phyloP scores from a whole-genome alignment of 2,113 vertebrate genomes.

The Crotalus tigris region DNA sequence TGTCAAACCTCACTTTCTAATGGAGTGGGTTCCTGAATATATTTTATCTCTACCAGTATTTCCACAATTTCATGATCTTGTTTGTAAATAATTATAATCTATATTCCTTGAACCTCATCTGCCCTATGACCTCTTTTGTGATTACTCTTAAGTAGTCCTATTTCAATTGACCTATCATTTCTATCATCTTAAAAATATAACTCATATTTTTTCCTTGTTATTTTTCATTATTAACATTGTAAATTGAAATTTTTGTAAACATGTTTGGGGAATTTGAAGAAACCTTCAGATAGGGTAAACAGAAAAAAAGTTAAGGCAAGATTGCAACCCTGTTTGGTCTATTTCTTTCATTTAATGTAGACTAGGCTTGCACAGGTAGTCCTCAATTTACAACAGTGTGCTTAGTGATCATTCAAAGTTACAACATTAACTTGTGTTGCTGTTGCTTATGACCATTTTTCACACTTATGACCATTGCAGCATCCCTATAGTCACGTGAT shows the following conservation, averaged over 20 bases:
- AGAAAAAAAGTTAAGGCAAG: background rate
- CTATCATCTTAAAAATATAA: background rate
- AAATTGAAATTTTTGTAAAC: conserved; percentile 41
- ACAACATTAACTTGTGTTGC: no score
- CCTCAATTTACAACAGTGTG: no score
- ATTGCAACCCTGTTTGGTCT: conserved; percentile 12
- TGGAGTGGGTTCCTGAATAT: background rate
- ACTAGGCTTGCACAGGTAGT: background rate
- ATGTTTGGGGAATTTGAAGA: background rate
- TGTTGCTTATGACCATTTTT: no score
- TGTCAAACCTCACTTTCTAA: background rate
- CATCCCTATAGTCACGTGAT: no score
- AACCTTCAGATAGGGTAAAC: background rate
- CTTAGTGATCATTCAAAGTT: no score
- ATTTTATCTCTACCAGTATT: background rate
- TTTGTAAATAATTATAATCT: background rate
- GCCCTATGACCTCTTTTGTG: background rate
- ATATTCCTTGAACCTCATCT: background rate
- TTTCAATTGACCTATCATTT: background rate
- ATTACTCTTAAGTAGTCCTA: background rate
- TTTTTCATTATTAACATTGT: background rate
- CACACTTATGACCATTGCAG: no score
- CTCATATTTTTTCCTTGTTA: background rate
- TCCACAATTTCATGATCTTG: background rate
- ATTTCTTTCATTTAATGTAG: background rate